A percentile compares a stretch with the other conserved stretches of the same genome.
Evolutionary conservation across 2,888 invertebrate genomes (phyloP).

Genomic region (Nemotelus pantherinus): DNA sequence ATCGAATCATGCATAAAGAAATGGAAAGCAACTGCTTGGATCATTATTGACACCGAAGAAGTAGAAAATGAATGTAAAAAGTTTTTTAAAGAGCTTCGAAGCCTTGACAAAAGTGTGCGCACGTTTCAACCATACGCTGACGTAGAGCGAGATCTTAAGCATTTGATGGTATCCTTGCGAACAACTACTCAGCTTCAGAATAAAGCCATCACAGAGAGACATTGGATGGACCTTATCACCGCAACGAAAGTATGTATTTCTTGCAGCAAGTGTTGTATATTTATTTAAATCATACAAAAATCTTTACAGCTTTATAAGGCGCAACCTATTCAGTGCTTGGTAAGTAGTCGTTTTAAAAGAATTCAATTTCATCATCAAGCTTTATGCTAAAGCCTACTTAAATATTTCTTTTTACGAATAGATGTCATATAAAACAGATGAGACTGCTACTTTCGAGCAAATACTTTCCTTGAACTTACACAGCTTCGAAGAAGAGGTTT

Average conservation of each 20-base stretch:
- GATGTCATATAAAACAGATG: slow-evolving; percentile 36
- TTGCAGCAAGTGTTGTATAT: neutral
- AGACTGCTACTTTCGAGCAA: slow-evolving; percentile 83
- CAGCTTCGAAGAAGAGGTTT: slow-evolving; percentile 93
- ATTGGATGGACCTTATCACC: slow-evolving; percentile 95
- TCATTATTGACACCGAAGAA: slow-evolving; percentile 91
- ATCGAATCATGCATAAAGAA: slow-evolving; percentile 85
- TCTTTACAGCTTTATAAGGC: slow-evolving; percentile 54
- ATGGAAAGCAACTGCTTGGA: slow-evolving; percentile 95
- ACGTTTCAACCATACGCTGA: slow-evolving; percentile 81
- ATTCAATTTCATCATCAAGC: neutral
- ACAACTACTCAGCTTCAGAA: slow-evolving; percentile 95
- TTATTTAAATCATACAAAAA: neutral
- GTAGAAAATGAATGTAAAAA: slow-evolving; percentile 97
- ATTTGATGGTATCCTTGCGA: slow-evolving; percentile 90
- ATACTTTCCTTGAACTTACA: slow-evolving; percentile 87
- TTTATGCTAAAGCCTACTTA: neutral
- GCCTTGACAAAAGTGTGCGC: slow-evolving; percentile 85
- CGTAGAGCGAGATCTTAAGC: slow-evolving; percentile 85
- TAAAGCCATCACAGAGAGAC: slow-evolving; percentile 91
- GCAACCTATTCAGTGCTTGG: slow-evolving; percentile 55
- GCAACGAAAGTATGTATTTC: slow-evolving; percentile 79
- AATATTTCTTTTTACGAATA: neutral
- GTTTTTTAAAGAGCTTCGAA: slow-evolving; percentile 85
- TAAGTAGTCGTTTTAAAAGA: slow-evolving; percentile 50